phyloP scores from a whole-genome alignment of 2,888 invertebrate species.

The Heterodera filipjevi region DNA sequence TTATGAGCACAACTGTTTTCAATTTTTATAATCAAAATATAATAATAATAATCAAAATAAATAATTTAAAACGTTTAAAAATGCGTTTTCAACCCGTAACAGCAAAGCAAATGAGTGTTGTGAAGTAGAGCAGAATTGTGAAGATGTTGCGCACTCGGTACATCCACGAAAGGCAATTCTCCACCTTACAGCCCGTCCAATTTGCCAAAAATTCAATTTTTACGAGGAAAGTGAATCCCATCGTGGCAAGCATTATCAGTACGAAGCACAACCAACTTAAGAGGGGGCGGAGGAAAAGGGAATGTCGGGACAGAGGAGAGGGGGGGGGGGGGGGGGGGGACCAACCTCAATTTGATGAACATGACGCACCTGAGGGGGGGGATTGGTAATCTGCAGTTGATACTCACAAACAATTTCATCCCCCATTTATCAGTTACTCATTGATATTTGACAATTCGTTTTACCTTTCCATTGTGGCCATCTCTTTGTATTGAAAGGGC shows the following conservation, averaged over 20 bases:
- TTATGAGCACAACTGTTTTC: constrained; percentile 26
- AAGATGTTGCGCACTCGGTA: constrained; percentile 28
- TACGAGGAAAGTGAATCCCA: constrained; percentile 27
- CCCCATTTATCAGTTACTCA: no score
- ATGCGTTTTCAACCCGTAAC: constrained; percentile 28
- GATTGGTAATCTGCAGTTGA: background rate
- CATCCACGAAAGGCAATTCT: constrained; percentile 31
- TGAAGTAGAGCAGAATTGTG: constrained; percentile 26
- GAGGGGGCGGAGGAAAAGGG: background rate
- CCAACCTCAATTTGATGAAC: constrained; percentile 17
- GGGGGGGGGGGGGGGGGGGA: background rate
- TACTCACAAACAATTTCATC: background rate
- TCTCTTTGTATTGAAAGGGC: constrained; percentile 32
- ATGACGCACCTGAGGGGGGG: background rate
- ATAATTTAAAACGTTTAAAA: background rate
- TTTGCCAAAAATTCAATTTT: constrained; percentile 32
- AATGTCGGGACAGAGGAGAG: background rate
- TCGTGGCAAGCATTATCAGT: constrained; percentile 23
- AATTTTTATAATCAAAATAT: background rate
- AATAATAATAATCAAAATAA: background rate
- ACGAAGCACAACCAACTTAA: constrained; percentile 31
- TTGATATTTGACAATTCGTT: background rate
- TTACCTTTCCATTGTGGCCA: constrained; percentile 32
- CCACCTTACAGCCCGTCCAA: constrained; percentile 34
- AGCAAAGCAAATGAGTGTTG: constrained; percentile 31